Evolutionary conservation across 1,140 invertebrate species (phyloP).

Genomic region (Telenomus remus): DNA sequence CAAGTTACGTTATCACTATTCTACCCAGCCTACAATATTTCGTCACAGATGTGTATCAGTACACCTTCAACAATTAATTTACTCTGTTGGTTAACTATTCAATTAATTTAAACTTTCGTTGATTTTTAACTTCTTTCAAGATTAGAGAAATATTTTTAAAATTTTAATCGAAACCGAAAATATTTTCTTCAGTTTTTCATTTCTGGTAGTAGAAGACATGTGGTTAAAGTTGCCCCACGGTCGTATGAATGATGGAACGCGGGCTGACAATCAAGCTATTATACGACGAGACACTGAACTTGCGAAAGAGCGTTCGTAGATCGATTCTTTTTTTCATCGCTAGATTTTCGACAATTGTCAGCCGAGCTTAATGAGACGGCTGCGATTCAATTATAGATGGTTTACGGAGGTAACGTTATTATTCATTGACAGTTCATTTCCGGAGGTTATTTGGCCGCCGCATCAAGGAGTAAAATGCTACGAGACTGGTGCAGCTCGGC

Average conservation of each 20-base stretch:
- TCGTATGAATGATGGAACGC: conserved; percentile 66
- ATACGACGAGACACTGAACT: conserved; percentile 55
- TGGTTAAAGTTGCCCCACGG: conserved; percentile 58
- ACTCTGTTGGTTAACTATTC: too few relatives aligned
- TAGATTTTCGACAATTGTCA: neutral
- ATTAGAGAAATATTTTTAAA: too few relatives aligned
- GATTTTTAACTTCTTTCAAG: too few relatives aligned
- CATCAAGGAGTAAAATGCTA: neutral
- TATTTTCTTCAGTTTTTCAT: neutral
- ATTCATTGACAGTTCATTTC: conserved; percentile 21
- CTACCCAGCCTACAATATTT: too few relatives aligned
- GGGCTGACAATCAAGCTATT: conserved; percentile 68
- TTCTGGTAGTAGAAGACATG: conserved; percentile 44
- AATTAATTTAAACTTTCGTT: too few relatives aligned
- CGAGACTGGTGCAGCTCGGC: neutral
- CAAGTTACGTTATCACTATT: too few relatives aligned
- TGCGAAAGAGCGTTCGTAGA: neutral
- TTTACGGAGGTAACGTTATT: conserved; percentile 32
- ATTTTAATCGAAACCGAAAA: too few relatives aligned
- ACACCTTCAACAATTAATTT: too few relatives aligned
- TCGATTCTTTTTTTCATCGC: conserved; percentile 2
- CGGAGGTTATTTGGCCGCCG: conserved; percentile 12
- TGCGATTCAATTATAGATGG: conserved; percentile 37
- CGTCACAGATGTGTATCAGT: too few relatives aligned
- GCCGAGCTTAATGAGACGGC: conserved; percentile 18